phyloP scores from a whole-genome alignment of 2,888 invertebrate species.

The Entomobrya proxima region DNA sequence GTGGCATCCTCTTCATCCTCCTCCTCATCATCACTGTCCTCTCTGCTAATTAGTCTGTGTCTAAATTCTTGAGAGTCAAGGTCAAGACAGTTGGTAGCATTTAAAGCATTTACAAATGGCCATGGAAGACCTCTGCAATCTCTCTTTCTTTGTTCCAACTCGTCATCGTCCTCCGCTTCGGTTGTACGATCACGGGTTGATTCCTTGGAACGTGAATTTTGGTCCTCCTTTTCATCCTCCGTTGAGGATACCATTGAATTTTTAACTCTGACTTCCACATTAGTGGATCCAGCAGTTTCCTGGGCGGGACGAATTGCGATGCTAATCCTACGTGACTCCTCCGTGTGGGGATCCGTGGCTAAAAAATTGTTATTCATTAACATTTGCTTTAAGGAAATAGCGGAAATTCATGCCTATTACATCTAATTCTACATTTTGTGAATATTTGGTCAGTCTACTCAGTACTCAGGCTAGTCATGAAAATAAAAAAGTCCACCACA shows the following conservation, averaged over 20 bases:
- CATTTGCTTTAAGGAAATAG: neutral
- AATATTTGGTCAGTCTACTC: too few species aligned
- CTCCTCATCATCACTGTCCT: neutral
- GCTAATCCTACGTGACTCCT: constrained; percentile 51
- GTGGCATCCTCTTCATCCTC: constrained; percentile 53
- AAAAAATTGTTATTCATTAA: neutral
- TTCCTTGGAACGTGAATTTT: constrained; percentile 43
- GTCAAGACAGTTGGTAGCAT: constrained; percentile 48
- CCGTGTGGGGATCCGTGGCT: neutral
- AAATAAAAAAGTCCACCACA: too few species aligned
- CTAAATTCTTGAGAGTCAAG: constrained; percentile 30
- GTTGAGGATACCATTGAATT: neutral
- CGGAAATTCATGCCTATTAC: neutral
- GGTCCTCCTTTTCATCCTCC: neutral
- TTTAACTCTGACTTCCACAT: constrained; percentile 38
- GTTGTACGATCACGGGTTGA: neutral
- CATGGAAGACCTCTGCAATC: constrained; percentile 55
- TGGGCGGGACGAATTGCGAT: constrained; percentile 43
- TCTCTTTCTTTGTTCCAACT: constrained; percentile 34
- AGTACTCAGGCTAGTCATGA: too few species aligned
- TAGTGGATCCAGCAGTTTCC: constrained; percentile 40
- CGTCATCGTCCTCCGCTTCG: neutral
- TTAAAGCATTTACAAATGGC: constrained; percentile 55
- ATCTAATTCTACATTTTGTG: neutral
- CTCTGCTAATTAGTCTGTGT: neutral